These are phyloP conservation scores for Leistus spinibarbis DNA, from an alignment of 2,888 invertebrate species.

Conservation along the genomic window DNA sequence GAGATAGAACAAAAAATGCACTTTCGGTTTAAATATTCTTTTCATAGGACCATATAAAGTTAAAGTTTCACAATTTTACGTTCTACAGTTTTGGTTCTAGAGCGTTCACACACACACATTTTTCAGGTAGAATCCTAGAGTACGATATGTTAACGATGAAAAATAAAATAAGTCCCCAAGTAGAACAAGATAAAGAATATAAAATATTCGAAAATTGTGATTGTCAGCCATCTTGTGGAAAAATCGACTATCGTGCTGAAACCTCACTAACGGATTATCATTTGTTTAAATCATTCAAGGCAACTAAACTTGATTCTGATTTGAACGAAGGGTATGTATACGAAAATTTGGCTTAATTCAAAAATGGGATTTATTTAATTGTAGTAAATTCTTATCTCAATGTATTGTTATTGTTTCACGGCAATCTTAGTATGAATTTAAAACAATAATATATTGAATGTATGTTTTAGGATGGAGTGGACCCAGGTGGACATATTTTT, in stretches of 20 bases:
- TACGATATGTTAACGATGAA: slow-evolving; percentile 16
- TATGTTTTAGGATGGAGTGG: slow-evolving; percentile 44
- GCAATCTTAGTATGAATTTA: not conserved
- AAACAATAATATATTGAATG: not conserved
- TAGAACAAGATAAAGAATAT: not conserved
- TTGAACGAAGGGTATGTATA: not conserved
- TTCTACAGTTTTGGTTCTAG: too few relatives aligned
- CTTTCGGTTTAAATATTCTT: too few relatives aligned
- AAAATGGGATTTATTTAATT: not conserved
- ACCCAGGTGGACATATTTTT: slow-evolving; percentile 69
- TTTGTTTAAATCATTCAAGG: not conserved
- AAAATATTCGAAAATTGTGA: slow-evolving; percentile 15
- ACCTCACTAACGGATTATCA: slow-evolving; percentile 4
- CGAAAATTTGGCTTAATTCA: not conserved
- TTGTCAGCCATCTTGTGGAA: slow-evolving; percentile 23
- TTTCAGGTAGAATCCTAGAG: slow-evolving; percentile 1
- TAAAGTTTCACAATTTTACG: too few relatives aligned
- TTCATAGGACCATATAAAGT: too few relatives aligned
- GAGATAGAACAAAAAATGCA: too few relatives aligned
- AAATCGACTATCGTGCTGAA: slow-evolving; percentile 9
- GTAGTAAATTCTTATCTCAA: too few relatives aligned
- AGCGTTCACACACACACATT: not conserved
- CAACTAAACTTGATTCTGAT: not conserved
- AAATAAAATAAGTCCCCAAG: not conserved
- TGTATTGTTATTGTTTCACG: not conserved